Conservation (phyloP, 2,113 vertebrate genomes). For the Andinoacara biseriatus region DNA sequence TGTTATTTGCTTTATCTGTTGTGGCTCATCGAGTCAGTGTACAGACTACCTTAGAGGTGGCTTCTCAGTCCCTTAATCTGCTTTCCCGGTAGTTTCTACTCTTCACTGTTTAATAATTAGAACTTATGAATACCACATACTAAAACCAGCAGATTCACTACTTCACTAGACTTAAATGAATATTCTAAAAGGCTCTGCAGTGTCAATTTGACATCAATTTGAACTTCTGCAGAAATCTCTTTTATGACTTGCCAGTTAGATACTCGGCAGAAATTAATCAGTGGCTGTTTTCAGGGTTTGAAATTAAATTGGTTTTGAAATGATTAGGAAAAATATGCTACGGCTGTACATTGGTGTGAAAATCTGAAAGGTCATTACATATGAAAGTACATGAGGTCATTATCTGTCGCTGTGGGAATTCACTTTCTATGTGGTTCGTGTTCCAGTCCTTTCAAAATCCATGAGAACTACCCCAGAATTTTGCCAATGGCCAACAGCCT, state of each 20-base stretch:
- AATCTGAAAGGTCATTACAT: neutral
- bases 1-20: too few relatives aligned
- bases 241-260: neutral
- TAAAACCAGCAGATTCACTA: neutral
- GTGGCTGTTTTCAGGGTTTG: neutral
- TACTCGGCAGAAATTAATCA: neutral
- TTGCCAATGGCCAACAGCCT: too few relatives aligned
- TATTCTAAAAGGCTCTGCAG: neutral
- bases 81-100: neutral
- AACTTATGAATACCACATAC: neutral
- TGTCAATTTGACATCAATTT: neutral
- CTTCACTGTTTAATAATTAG: neutral
- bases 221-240: neutral
- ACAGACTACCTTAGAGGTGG: neutral
- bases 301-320: neutral
- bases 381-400: neutral
- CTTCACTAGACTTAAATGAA: neutral
- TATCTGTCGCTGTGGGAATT: neutral
- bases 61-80: neutral
- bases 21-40: neutral
- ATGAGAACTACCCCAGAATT: neutral
- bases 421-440: neutral
- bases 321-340: neutral
- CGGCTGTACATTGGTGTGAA: neutral
- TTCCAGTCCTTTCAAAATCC: neutral